Percentiles rank a stretch among this genome's conserved stretches.
phyloP scores from a whole-genome alignment of 2,888 invertebrate genomes.

The Macrophya alboannulata region DNA sequence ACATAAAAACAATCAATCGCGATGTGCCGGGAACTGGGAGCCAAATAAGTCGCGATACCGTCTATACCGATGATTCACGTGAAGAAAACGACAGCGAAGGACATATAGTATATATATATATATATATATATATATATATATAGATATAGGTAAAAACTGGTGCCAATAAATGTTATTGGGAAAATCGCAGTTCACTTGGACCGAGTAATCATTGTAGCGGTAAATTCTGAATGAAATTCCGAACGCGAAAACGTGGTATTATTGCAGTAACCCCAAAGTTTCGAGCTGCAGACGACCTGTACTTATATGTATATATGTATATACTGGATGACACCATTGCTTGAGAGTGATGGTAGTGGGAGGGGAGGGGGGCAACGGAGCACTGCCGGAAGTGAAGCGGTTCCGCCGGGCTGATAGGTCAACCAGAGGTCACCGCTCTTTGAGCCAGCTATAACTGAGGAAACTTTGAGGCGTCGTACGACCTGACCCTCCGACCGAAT shows the following conservation, averaged over 20 bases:
- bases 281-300: not conserved
- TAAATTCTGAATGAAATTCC: too few species aligned
- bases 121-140: too few species aligned
- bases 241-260: not conserved
- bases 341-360: not conserved
- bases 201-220: too few species aligned
- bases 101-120: too few species aligned
- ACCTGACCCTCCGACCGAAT: slow-evolving; percentile 14
- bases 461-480: not conserved
- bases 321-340: not conserved
- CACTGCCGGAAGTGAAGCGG: slow-evolving; percentile 78
- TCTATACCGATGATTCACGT: too few species aligned
- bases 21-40: not conserved
- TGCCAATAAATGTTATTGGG: too few species aligned
- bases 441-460: slow-evolving; percentile 46
- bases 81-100: too few species aligned
- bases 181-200: too few species aligned
- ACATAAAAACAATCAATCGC: not conserved
- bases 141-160: too few species aligned
- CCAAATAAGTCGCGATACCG: too few species aligned
- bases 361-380: slow-evolving; percentile 65
- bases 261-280: not conserved
- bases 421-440: slow-evolving; percentile 76
- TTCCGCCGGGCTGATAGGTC: slow-evolving; percentile 74
- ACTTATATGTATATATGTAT: too few species aligned